Conservation (phyloP, 2,888 invertebrate species). For the Phaedon cochleariae region DNA sequence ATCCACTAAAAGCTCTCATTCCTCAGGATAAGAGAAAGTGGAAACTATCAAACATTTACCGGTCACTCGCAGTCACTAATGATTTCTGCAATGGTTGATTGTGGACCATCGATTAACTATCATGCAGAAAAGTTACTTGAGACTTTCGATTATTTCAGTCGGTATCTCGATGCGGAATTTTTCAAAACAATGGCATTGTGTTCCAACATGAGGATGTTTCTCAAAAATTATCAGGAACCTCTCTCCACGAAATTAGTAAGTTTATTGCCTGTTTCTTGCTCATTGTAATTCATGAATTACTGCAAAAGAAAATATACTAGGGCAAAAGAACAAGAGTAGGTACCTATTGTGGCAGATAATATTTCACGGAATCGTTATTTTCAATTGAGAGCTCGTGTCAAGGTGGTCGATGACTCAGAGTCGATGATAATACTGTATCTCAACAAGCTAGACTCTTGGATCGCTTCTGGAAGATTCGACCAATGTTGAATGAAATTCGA, state of each 20-base stretch:
- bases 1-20: constrained; percentile 4
- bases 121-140: constrained; percentile 3
- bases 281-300: background rate
- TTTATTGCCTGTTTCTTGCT: constrained; percentile 17
- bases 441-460: constrained; percentile 22
- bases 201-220: constrained; percentile 1
- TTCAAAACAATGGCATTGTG: constrained; percentile 6
- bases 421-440: constrained; percentile 17
- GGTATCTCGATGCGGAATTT: constrained; percentile 17
- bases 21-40: background rate
- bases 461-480: constrained; percentile 35
- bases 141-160: constrained; percentile 12
- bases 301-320: no score
- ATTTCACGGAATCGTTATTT: constrained; percentile 13
- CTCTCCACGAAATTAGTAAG: background rate
- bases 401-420: constrained; percentile 21
- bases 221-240: background rate
- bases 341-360: constrained; percentile 11
- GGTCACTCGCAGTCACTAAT: no score
- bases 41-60: background rate
- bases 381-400: constrained; percentile 14
- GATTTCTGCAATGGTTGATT: constrained; percentile 1
- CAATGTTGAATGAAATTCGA: constrained; percentile 29
- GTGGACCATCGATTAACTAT: background rate
- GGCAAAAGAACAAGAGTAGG: background rate